phyloP scores from a whole-genome alignment of 2,888 invertebrate species.

The Chrysolina oricalcia region DNA sequence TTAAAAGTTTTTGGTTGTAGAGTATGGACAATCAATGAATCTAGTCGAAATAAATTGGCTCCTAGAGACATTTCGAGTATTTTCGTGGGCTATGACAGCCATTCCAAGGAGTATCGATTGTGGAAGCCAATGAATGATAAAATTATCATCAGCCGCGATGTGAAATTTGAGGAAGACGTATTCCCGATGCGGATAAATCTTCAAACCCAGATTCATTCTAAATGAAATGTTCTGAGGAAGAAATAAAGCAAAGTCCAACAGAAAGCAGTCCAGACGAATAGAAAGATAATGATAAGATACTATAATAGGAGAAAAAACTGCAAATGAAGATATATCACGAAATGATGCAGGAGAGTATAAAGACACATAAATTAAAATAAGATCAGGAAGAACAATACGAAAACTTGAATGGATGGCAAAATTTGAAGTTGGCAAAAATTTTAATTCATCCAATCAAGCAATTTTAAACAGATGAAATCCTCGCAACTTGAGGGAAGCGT shows the following conservation, averaged over 20 bases:
- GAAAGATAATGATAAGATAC: too few species aligned
- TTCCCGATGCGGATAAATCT: too few species aligned
- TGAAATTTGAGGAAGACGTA: too few species aligned
- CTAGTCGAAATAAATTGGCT: background rate
- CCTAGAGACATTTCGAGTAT: background rate
- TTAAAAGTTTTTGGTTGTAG: background rate
- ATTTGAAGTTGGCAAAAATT: background rate
- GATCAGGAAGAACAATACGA: background rate
- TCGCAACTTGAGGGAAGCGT: background rate
- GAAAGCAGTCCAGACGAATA: too few species aligned
- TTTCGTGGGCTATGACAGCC: background rate
- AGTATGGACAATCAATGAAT: background rate
- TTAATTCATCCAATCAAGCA: background rate
- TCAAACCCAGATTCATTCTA: constrained; percentile 1
- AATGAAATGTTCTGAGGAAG: too few species aligned
- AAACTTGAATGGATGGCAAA: background rate
- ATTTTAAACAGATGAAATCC: background rate
- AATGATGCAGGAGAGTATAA: too few species aligned
- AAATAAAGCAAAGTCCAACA: too few species aligned
- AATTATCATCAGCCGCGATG: background rate
- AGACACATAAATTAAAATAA: background rate
- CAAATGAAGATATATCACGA: constrained; percentile 27
- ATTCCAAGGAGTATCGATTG: background rate
- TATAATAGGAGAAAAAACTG: too few species aligned
- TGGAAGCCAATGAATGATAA: background rate